These are phyloP conservation scores for Diorhabda elongata DNA, from an alignment of 1,140 invertebrate species.

Conservation along the genomic window DNA sequence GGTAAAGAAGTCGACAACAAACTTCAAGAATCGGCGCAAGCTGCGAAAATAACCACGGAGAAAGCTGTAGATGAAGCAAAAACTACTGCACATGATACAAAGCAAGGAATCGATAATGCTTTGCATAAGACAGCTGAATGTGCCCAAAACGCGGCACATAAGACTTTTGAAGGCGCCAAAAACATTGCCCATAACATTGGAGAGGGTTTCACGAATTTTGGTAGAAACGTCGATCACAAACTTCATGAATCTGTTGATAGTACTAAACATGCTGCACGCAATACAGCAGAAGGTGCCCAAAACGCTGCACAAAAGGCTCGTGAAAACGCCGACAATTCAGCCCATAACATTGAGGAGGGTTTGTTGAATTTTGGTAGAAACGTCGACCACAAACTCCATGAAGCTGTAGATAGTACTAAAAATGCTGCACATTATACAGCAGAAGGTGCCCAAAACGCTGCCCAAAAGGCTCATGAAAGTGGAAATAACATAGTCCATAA, in stretches of 20 bases:
- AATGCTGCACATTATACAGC: slow-evolving; percentile 6
- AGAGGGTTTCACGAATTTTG: slow-evolving; percentile 4
- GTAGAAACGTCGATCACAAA: neutral
- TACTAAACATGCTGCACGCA: neutral
- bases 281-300: slow-evolving; percentile 14
- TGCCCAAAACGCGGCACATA: slow-evolving; percentile 11
- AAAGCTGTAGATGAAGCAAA: slow-evolving; percentile 13
- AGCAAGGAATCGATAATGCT: slow-evolving; percentile 15
- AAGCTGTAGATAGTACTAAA: slow-evolving; percentile 12
- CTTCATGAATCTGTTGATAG: neutral
- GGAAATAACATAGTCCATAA: slow-evolving; percentile 20
- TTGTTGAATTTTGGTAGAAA: neutral
- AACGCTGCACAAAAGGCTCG: neutral
- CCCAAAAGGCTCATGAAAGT: slow-evolving; percentile 17
- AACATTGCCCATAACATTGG: slow-evolving; percentile 19
- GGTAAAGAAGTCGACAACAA: slow-evolving; percentile 25
- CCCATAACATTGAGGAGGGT: slow-evolving; percentile 9
- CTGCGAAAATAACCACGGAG: slow-evolving; percentile 17
- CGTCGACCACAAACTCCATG: slow-evolving; percentile 12
- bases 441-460: slow-evolving; percentile 20
- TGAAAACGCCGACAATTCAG: slow-evolving; percentile 23
- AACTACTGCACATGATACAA: slow-evolving; percentile 7
- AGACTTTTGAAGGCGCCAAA: slow-evolving; percentile 14
- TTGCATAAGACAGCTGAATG: slow-evolving; percentile 18
- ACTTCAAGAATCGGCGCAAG: slow-evolving; percentile 19